Evolutionary conservation across 1,140 invertebrate genomes (phyloP).

Genomic region (Periplaneta americana): DNA sequence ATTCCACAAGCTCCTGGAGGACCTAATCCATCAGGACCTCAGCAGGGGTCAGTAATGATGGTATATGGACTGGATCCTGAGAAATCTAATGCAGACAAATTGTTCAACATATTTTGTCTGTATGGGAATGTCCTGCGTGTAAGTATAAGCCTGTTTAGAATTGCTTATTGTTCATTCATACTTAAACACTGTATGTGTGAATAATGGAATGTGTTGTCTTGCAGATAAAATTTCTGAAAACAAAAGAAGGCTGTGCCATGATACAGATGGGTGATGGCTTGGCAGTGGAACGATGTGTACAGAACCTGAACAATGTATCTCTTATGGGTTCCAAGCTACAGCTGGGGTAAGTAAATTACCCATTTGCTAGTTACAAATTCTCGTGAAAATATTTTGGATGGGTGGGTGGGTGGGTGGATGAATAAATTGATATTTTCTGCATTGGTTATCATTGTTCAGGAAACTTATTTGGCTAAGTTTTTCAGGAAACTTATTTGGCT

Average conservation of each 20-base stretch:
- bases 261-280: conserved; percentile 97
- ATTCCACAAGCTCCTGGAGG: conserved; percentile 38
- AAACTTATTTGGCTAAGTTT: too few relatives aligned
- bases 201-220: conserved; percentile 25
- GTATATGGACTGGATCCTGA: conserved; percentile 92
- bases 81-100: conserved; percentile 90
- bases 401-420: not conserved
- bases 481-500: too few relatives aligned
- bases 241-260: conserved; percentile 99
- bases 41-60: conserved; percentile 91
- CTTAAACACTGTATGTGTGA: not conserved
- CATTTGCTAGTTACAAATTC: not conserved
- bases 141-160: conserved; percentile 42
- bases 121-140: conserved; percentile 98
- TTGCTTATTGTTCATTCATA: not conserved
- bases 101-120: conserved; percentile 98
- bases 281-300: conserved; percentile 89
- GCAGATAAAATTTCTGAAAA: conserved; percentile 97
- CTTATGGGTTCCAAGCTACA: conserved; percentile 37
- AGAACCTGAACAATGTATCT: conserved; percentile 88
- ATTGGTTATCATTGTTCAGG: too few relatives aligned
- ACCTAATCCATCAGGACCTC: conserved; percentile 39
- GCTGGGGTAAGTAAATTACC: conserved; percentile 32
- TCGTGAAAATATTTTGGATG: not conserved
- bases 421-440: not conserved